Base-by-base conservation (phyloP, 2,797 vertebrate species). In the Galagoides demidoff region DNA sequence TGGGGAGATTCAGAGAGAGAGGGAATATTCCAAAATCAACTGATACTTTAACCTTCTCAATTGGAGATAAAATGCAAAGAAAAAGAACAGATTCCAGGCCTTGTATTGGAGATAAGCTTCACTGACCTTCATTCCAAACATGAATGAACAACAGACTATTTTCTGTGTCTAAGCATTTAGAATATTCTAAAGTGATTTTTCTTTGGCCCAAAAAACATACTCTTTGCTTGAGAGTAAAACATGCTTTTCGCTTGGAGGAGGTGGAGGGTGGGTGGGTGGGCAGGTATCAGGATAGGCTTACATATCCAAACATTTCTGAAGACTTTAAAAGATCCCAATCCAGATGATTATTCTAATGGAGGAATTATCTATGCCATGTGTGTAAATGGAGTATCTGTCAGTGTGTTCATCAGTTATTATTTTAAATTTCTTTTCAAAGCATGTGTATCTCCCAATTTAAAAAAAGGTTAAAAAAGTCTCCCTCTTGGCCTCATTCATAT, bases 111-210 rank as follows among this genome's bases (percentile, higher is more conserved):
- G n/a, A 14, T 39, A 68, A 70, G 2, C 37, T 61, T 73, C 70
- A 66, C 39, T 74, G 70, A 90, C 43, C 27, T 57, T 37, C 23
- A 31, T 16, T 31, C 7, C 57, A 91, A 71, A 55, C 16, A 34
- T n/a, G 59, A 5, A 34, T 29, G 73, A 4, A 34, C 59, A 81
- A 74, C 86, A 71, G 52, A 31, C 43, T 59, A 0, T 73, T 89
- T 57, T 78, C 27, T 71, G 8, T 73, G 71, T 93, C 59, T 64
- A 31, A 91, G 45, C 11, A 34, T 59, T 71, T 17, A 11, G 45
- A 90, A 74, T 31, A 74, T 66, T 89, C 74, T 84, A 68, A 63
- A 68, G 9, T 90, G 29, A 55, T 63, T 63, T 96, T 89, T 79
- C 49, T 61, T 76, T 84, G 29, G 19, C 37, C 5, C 34, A 70